Conservation (phyloP, 2,113 vertebrate genomes). For the Gymnobelideus leadbeateri region DNA sequence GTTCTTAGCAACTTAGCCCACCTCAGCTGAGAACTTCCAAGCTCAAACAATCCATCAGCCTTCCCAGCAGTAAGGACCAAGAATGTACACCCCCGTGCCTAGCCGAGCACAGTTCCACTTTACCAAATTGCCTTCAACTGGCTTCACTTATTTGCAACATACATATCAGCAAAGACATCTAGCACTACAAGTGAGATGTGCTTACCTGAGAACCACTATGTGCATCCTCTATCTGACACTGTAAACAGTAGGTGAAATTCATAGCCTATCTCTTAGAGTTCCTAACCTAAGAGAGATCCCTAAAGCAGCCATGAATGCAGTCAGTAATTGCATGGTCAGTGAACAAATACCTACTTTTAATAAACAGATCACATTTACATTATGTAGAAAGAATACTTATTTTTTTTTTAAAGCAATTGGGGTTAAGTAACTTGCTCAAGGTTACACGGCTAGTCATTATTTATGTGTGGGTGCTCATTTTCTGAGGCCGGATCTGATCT, state of each 20-base stretch:
- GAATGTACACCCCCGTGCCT: background rate
- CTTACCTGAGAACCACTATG: background rate
- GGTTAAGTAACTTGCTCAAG: too few species aligned
- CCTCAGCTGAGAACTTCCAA: background rate
- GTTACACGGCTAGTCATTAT: too few species aligned
- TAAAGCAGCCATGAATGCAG: background rate
- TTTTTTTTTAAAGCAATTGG: too few species aligned
- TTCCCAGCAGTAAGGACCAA: background rate
- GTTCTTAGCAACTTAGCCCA: background rate
- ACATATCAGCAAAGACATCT: background rate
- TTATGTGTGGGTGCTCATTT: too few species aligned
- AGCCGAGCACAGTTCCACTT: background rate
- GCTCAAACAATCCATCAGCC: background rate
- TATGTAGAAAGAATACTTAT: background rate
- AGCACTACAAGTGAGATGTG: background rate
- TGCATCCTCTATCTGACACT: background rate
- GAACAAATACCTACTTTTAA: background rate
- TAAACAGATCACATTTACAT: background rate
- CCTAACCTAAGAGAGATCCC: background rate
- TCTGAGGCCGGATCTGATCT: too few species aligned
- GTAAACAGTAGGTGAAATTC: background rate
- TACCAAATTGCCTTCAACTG: background rate
- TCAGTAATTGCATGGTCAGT: background rate
- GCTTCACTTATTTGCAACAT: background rate
- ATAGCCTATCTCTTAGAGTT: background rate